Percentiles rank a stretch among this genome's conserved stretches.
Conservation (phyloP, 2,797 vertebrate genomes). For the Pangasius krempfi region DNA sequence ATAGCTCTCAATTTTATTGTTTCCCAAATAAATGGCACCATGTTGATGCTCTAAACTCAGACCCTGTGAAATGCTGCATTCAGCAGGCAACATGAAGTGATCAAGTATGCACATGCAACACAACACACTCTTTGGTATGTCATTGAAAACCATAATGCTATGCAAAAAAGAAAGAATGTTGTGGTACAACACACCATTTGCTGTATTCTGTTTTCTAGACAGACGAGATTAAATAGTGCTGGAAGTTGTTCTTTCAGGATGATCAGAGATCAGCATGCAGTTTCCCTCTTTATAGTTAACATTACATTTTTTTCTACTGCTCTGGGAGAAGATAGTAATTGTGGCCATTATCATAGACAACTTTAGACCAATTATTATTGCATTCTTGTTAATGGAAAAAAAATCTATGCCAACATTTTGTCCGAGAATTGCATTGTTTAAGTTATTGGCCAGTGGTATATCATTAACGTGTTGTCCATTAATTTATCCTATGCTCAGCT, state of each 20-base stretch:
- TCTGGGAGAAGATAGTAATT: neutral
- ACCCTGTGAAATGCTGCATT: conserved; percentile 29
- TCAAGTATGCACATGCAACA: conserved; percentile 23
- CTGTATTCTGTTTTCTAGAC: conserved; percentile 23
- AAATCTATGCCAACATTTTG: neutral
- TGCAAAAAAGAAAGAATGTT: conserved; percentile 11
- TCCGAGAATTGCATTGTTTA: neutral
- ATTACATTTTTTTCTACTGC: conserved; percentile 9
- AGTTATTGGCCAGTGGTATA: neutral
- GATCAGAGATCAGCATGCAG: conserved; percentile 37
- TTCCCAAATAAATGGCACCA: conserved; percentile 12
- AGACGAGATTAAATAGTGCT: conserved; percentile 33
- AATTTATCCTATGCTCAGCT: neutral
- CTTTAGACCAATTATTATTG: neutral
- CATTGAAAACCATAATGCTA: conserved; percentile 17
- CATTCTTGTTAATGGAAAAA: neutral
- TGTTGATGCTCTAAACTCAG: conserved; percentile 27
- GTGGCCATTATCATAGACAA: neutral
- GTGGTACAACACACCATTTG: conserved; percentile 25
- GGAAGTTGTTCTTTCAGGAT: conserved; percentile 26
- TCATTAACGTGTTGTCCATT: neutral
- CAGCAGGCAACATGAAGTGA: conserved; percentile 17
- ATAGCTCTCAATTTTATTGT: conserved; percentile 49
- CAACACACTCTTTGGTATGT: conserved; percentile 19
- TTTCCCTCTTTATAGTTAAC: conserved; percentile 13